Base-by-base conservation (phyloP, 2,888 invertebrate species). In the Arenicola marina region DNA sequence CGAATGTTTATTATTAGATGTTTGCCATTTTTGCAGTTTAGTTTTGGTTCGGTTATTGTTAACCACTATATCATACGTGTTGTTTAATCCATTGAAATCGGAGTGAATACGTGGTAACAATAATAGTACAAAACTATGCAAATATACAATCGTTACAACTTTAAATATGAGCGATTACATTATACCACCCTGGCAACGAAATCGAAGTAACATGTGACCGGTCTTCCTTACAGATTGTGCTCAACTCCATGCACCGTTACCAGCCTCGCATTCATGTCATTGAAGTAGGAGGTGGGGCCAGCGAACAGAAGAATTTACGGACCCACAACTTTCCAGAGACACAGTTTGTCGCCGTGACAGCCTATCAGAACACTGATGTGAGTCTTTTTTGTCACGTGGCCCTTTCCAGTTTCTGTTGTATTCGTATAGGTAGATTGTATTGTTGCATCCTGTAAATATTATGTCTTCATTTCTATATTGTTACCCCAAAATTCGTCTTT, bases 281-380 rank as follows among this genome's bases (percentile, higher is more conserved):
- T 11, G 78, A 79, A 59, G 76, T 78, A 4, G 74, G 73, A 58
- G 65, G 74, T 4, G 65, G 69, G 7, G 69, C 72, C 3, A 73
- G 73, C 32, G 76, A 78, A 54, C 76, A 78, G 61, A 76, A 74
- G 58, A 72, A 66, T 18, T 60, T 74, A 24, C 74, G 73, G 56
- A 78, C 78, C 1, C 78, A 79, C 67, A 75, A 76, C 56, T 82
- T 81, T 63, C 74, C 74, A 51, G 82, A 80, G 66, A 82, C 82
- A 3, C 79, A 80, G 74, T 82, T 82, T 59, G 78, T 81, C 32
- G 78, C 80, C 3, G 82, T 82, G 11, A 82, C 82, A 0, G 81
- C 82, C 11, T 82, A 82, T 63, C 82, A 82, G 66, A 82, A 82
- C 59, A 80, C 80, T 26, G 81, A 82, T 54, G 81, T 82, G 69